Conservation (phyloP, 2,113 vertebrate genomes). For the Sander vitreus region DNA sequence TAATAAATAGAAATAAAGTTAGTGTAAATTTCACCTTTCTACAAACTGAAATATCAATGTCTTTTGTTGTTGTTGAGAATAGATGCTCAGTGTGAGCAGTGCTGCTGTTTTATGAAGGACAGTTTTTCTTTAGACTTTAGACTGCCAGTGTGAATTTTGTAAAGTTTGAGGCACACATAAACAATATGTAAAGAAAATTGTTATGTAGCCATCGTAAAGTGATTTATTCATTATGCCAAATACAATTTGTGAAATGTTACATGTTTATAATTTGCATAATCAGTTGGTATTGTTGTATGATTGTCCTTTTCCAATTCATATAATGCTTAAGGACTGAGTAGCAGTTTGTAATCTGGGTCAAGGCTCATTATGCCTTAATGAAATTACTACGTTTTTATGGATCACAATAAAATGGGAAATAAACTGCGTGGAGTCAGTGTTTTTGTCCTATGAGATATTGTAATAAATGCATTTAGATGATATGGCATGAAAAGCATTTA, state of each 20-base stretch:
- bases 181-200: constrained; percentile 30
- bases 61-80: constrained; percentile 17
- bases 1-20: constrained; percentile 12
- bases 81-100: constrained; percentile 47
- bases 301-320: constrained; percentile 27
- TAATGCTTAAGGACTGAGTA: constrained; percentile 36
- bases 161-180: constrained; percentile 29
- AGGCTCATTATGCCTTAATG: constrained; percentile 28
- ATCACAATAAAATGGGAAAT: constrained; percentile 65
- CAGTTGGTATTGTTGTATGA: constrained; percentile 44
- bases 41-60: not conserved
- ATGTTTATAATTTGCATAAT: constrained; percentile 64
- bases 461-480: not conserved
- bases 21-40: constrained; percentile 22
- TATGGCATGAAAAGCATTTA: not conserved
- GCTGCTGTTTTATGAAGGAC: constrained; percentile 62
- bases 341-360: constrained; percentile 42
- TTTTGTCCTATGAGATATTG: constrained; percentile 10
- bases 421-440: constrained; percentile 30
- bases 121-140: constrained; percentile 45
- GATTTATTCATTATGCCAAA: constrained; percentile 54
- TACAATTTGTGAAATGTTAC: constrained; percentile 51
- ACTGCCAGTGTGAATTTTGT: constrained; percentile 51
- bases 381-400: constrained; percentile 34
- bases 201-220: constrained; percentile 41